Percentiles rank a stretch among this genome's conserved stretches.
These are phyloP conservation scores for Phrynosoma blainvillii DNA, from an alignment of 2,113 vertebrate genomes.

Conservation along the genomic window DNA sequence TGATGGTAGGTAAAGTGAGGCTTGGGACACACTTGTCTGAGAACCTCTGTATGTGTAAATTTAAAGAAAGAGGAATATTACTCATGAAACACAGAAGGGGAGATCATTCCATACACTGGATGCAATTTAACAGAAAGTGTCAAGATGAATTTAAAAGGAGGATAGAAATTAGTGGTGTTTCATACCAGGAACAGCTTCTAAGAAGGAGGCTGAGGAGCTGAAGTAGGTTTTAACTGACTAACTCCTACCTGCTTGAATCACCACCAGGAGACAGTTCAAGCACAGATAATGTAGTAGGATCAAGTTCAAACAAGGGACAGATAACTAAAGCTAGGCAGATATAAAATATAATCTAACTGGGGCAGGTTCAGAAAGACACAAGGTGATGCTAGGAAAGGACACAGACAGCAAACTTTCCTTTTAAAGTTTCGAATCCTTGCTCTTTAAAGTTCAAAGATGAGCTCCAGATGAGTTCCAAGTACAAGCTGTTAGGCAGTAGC, in stretches of 20 bases:
- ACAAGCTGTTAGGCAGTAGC: too few species aligned
- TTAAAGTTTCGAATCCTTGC: background rate
- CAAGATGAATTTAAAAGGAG: background rate
- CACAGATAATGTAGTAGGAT: background rate
- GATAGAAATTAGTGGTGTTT: background rate
- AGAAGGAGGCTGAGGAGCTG: background rate
- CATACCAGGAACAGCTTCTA: background rate
- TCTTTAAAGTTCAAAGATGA: too few species aligned
- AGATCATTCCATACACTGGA: background rate
- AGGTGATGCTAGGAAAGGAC: background rate
- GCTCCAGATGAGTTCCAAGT: background rate
- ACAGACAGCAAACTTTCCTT: background rate
- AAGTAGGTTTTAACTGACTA: background rate
- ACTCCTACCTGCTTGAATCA: background rate
- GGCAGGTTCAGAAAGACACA: background rate
- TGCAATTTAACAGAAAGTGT: background rate
- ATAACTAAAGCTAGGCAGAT: background rate
- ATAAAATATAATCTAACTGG: background rate
- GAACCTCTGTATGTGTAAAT: background rate
- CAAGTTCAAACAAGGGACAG: background rate
- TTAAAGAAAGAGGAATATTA: background rate
- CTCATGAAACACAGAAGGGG: background rate
- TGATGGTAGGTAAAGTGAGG: background rate
- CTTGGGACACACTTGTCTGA: background rate
- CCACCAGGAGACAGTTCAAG: background rate